Percentiles rank a stretch among this genome's conserved stretches.
phyloP scores from a whole-genome alignment of 2,888 invertebrate species.

The Ptilodon capucinus region DNA sequence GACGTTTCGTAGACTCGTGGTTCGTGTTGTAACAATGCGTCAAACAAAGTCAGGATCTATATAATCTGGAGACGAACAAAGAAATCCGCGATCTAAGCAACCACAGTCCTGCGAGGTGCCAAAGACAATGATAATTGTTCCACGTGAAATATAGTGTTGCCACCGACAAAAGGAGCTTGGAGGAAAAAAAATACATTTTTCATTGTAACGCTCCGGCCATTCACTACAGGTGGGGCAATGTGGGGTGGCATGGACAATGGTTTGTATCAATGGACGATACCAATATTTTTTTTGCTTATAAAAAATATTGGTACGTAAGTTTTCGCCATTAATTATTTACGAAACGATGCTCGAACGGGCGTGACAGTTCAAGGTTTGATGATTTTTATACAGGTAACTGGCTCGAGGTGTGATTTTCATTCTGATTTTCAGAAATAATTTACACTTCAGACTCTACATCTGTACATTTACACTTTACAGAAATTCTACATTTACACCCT shows the following conservation, averaged over 20 bases:
- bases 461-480: too few species aligned
- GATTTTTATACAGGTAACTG: not conserved
- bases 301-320: conserved; percentile 58
- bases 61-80: conserved; percentile 34
- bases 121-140: conserved; percentile 83
- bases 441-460: too few species aligned
- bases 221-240: conserved; percentile 75
- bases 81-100: conserved; percentile 43
- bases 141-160: conserved; percentile 80
- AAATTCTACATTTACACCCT: too few species aligned
- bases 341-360: conserved; percentile 46
- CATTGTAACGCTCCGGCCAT: conserved; percentile 72
- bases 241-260: conserved; percentile 76
- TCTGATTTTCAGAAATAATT: too few species aligned
- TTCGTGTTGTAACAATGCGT: conserved; percentile 31
- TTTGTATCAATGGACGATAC: conserved; percentile 74
- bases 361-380: conserved; percentile 32
- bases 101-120: conserved; percentile 70
- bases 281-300: conserved; percentile 60
- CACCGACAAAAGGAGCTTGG: conserved; percentile 74
- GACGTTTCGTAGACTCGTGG: conserved; percentile 12
- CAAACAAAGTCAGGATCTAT: conserved; percentile 37
- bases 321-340: conserved; percentile 66
- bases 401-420: not conserved
- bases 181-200: conserved; percentile 70